Conservation (phyloP, 2,113 vertebrate genomes). For the Marcusenius ussheri region DNA sequence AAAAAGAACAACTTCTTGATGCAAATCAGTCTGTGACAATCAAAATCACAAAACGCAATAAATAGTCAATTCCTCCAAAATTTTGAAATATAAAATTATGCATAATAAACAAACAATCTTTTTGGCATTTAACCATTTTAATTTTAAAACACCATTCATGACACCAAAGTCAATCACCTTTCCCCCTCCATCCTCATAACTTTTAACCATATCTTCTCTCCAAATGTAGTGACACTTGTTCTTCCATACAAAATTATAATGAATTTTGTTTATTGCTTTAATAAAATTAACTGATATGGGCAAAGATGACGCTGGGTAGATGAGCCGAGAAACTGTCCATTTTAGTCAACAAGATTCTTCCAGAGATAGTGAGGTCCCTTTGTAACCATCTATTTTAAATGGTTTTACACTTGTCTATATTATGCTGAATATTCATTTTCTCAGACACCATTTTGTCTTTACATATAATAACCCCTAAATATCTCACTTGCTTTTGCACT, state of each 20-base stretch:
- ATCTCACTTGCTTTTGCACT: not conserved
- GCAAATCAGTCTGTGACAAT: not conserved
- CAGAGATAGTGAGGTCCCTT: not conserved
- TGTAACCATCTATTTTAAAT: conserved; percentile 6
- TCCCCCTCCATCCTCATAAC: not conserved
- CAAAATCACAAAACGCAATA: conserved; percentile 12
- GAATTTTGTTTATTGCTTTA: not conserved
- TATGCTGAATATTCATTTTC: not conserved
- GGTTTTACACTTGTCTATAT: not conserved
- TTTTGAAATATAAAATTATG: not conserved
- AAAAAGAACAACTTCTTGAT: not conserved
- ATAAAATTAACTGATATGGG: not conserved
- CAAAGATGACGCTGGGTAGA: not conserved
- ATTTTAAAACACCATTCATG: conserved; percentile 11
- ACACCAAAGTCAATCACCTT: not conserved
- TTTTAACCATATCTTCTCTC: not conserved
- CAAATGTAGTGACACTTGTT: conserved; percentile 5
- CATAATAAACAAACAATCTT: not conserved
- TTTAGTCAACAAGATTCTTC: conserved; percentile 7
- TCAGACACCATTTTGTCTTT: not conserved
- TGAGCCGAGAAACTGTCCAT: not conserved
- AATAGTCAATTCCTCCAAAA: not conserved
- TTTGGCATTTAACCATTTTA: not conserved
- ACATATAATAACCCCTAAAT: not conserved
- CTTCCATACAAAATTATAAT: conserved; percentile 14